A percentile compares a stretch with the other conserved stretches of the same genome.
phyloP scores from a whole-genome alignment of 1,140 invertebrate species.

The Melanaphis sacchari region DNA sequence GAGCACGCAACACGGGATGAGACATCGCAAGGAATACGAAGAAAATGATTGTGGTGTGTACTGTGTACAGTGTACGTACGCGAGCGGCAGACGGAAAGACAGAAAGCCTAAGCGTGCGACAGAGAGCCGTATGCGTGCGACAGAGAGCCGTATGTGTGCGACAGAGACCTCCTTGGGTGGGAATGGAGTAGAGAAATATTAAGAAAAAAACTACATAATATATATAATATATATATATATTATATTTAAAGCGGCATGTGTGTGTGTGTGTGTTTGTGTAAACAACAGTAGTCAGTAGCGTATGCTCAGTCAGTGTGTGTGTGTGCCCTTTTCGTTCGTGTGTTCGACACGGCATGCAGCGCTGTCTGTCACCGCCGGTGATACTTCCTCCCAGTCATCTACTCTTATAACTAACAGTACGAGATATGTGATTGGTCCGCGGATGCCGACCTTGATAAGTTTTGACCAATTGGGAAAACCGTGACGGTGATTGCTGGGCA shows the following conservation, averaged over 20 bases:
- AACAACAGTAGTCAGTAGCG: background rate
- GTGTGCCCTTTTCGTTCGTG: conserved; percentile 7
- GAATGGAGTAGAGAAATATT: background rate
- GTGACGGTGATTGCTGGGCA: background rate
- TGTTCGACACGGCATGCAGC: background rate
- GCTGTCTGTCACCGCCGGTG: background rate
- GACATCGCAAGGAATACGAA: conserved; percentile 35
- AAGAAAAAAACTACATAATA: conserved; percentile 15
- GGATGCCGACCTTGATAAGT: background rate
- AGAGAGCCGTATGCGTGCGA: too few relatives aligned
- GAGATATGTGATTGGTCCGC: background rate
- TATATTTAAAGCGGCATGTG: background rate
- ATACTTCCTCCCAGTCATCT: background rate
- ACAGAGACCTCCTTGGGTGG: background rate
- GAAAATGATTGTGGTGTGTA: conserved; percentile 35
- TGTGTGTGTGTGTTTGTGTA: background rate
- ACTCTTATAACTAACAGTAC: background rate
- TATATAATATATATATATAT: background rate
- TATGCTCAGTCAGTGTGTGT: background rate
- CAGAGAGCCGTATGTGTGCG: background rate
- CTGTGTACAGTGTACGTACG: background rate
- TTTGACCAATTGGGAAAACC: background rate
- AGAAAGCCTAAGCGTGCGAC: too few relatives aligned
- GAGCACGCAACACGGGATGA: background rate
- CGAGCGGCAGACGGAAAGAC: background rate